These are phyloP conservation scores for Eupeodes luniger DNA, from an alignment of 2,888 invertebrate genomes.

Conservation along the genomic window DNA sequence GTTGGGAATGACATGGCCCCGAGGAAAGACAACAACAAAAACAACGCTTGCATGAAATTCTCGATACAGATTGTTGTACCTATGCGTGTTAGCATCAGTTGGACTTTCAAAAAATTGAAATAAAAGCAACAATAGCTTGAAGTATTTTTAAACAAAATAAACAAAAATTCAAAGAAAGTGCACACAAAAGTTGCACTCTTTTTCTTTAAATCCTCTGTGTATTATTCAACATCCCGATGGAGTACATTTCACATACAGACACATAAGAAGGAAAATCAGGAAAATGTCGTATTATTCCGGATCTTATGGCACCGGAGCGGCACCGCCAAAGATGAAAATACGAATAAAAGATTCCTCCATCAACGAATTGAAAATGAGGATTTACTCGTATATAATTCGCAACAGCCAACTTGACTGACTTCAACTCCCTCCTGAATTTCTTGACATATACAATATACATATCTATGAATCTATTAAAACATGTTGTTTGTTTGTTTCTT, in stretches of 20 bases:
- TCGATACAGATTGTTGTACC: conserved; percentile 65
- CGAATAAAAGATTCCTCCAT: conserved; percentile 42
- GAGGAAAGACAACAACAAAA: conserved; percentile 9
- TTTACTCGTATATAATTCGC: conserved; percentile 65
- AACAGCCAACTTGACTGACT: conserved; percentile 53
- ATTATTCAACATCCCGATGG: conserved; percentile 71
- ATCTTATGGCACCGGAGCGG: conserved; percentile 35
- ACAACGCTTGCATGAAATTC: conserved; percentile 33
- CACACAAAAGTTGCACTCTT: conserved; percentile 71
- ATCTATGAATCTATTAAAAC: conserved; percentile 63
- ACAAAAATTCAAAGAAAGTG: conserved; percentile 40
- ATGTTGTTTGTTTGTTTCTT: conserved; percentile 26
- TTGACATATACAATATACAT: not conserved
- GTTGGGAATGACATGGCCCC: conserved; percentile 25
- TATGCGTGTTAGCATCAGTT: conserved; percentile 54
- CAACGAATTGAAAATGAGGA: conserved; percentile 67
- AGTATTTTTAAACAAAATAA: conserved; percentile 30
- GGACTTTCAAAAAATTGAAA: conserved; percentile 33
- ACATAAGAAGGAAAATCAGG: conserved; percentile 65
- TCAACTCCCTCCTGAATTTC: conserved; percentile 54
- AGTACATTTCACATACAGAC: conserved; percentile 58
- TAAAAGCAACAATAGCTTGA: conserved; percentile 40
- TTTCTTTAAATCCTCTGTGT: conserved; percentile 63
- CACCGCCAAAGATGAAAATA: conserved; percentile 6
- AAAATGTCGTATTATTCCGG: conserved; percentile 72